Conservation (phyloP, 2,797 vertebrate species). For the Gila robusta region DNA sequence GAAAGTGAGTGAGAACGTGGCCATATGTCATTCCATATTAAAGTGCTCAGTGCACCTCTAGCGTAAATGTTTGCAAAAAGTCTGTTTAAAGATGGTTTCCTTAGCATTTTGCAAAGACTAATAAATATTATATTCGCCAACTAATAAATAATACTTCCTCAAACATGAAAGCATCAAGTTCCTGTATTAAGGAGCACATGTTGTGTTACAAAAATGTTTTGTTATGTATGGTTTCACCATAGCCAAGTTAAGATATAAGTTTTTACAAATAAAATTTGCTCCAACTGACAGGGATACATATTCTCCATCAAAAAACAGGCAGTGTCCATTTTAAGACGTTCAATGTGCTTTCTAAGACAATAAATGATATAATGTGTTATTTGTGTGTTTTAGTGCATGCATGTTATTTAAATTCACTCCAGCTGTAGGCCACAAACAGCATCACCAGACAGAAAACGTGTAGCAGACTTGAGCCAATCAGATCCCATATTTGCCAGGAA, state of each 20-base stretch:
- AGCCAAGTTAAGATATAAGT: not conserved
- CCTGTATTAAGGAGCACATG: not conserved
- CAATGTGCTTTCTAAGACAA: slow-evolving; percentile 29
- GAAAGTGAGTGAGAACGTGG: not conserved
- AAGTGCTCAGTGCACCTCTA: slow-evolving; percentile 37
- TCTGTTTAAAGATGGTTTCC: not conserved
- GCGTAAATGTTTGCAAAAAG: not conserved
- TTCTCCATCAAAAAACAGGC: not conserved
- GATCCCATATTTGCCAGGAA: slow-evolving; percentile 91
- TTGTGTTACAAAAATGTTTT: not conserved
- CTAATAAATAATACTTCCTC: slow-evolving; percentile 11
- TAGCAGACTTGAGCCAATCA: slow-evolving; percentile 92
- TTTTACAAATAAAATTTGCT: slow-evolving; percentile 5
- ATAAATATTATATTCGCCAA: not conserved
- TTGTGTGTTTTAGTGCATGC: slow-evolving; percentile 22
- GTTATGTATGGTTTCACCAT: slow-evolving; percentile 9
- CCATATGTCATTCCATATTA: slow-evolving; percentile 8
- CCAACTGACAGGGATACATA: not conserved
- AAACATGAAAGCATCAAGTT: slow-evolving; percentile 7
- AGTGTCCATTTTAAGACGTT: not conserved
- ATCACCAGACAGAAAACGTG: slow-evolving; percentile 91
- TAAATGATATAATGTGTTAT: not conserved
- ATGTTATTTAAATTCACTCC: slow-evolving; percentile 88
- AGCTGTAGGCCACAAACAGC: slow-evolving; percentile 90
- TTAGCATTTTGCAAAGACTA: slow-evolving; percentile 11